These are phyloP conservation scores for Cybosia mesomella DNA, from an alignment of 2,888 invertebrate species.

Conservation along the genomic window DNA sequence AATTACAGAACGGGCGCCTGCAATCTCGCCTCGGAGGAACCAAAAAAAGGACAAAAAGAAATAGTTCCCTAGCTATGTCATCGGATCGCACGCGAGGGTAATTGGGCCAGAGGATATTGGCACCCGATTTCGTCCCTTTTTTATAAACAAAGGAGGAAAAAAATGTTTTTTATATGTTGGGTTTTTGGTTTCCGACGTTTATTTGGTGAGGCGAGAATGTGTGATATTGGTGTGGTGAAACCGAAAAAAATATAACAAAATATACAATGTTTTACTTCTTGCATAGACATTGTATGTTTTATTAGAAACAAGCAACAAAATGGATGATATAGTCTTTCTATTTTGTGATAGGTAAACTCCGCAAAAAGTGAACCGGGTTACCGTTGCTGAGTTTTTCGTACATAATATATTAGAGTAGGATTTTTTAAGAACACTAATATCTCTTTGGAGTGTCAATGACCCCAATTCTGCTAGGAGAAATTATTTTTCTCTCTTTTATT, in stretches of 20 bases:
- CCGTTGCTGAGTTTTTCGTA: neutral
- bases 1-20: slow-evolving; percentile 77
- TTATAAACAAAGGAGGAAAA: slow-evolving; percentile 51
- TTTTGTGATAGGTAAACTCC: neutral
- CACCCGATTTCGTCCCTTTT: slow-evolving; percentile 58
- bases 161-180: slow-evolving; percentile 33
- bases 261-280: neutral
- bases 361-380: neutral
- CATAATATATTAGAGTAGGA: neutral
- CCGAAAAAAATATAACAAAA: neutral
- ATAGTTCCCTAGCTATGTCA: slow-evolving; percentile 74
- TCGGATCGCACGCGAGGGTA: slow-evolving; percentile 69
- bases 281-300: neutral
- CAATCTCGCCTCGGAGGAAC: slow-evolving; percentile 66
- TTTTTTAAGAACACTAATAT: neutral
- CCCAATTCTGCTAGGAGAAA: neutral
- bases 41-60: slow-evolving; percentile 59
- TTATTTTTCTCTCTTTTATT: neutral
- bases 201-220: slow-evolving; percentile 20
- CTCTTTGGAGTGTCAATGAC: neutral
- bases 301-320: neutral
- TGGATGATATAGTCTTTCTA: too few species aligned
- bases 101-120: slow-evolving; percentile 62
- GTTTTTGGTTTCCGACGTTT: slow-evolving; percentile 25
- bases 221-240: neutral